These are phyloP conservation scores for Gracilinanus agilis DNA, from an alignment of 2,113 vertebrate species.

Conservation along the genomic window DNA sequence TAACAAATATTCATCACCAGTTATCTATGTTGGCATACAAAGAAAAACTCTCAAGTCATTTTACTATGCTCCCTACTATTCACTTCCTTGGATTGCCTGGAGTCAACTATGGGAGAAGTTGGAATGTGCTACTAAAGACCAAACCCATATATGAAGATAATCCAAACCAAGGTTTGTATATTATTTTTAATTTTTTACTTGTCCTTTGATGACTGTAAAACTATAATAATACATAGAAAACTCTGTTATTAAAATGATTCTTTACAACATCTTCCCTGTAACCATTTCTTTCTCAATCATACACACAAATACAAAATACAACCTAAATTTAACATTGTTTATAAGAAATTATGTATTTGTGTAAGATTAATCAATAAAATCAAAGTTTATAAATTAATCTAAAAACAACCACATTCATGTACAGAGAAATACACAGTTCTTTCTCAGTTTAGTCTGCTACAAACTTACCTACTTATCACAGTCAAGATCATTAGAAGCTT, in stretches of 20 bases:
- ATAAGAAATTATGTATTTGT: background rate
- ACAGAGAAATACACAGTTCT: background rate
- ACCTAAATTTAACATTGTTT: background rate
- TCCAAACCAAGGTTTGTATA: background rate
- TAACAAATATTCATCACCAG: conserved; percentile 57
- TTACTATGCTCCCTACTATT: background rate
- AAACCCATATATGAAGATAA: conserved; percentile 15
- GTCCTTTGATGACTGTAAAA: background rate
- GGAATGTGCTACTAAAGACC: conserved; percentile 34
- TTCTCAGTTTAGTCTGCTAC: background rate
- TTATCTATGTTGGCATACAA: background rate
- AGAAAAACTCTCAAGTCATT: conserved; percentile 37
- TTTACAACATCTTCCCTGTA: background rate
- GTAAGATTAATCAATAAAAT: background rate
- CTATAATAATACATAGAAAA: background rate
- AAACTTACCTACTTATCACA: background rate
- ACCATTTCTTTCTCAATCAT: background rate
- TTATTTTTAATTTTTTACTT: background rate
- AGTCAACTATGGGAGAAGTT: background rate
- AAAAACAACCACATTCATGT: background rate
- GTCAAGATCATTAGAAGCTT: background rate
- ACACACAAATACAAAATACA: background rate
- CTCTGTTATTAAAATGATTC: background rate
- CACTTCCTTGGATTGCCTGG: conserved; percentile 5
- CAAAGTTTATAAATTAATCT: background rate